phyloP scores from a whole-genome alignment of 2,797 vertebrate species.

The Spinus pinus region DNA sequence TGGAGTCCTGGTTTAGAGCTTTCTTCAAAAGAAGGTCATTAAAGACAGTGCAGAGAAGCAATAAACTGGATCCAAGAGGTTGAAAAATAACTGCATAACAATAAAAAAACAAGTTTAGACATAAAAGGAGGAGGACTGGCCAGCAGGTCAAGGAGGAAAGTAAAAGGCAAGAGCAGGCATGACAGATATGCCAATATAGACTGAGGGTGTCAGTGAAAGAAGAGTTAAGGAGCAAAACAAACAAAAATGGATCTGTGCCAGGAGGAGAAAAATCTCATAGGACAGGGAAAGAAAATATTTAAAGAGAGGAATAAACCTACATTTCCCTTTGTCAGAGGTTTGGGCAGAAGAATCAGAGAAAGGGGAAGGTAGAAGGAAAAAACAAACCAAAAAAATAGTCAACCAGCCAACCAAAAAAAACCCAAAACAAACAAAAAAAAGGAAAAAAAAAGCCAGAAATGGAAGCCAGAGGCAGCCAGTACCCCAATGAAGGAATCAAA shows the following conservation, averaged over 20 bases:
- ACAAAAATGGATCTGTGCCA: neutral
- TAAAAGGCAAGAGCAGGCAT: neutral
- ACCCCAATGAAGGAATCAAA: neutral
- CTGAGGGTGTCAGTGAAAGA: neutral
- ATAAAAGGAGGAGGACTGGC: neutral
- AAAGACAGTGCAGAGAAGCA: neutral
- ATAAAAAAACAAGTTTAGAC: neutral
- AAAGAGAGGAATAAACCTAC: neutral
- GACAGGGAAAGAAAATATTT: neutral
- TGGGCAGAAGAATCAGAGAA: neutral
- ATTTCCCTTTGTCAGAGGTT: neutral
- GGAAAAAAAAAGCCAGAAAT: neutral
- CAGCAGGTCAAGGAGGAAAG: neutral
- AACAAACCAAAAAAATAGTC: neutral
- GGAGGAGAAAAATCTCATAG: neutral
- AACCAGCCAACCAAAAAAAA: neutral
- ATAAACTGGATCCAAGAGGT: neutral
- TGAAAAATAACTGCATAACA: neutral
- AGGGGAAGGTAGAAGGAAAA: neutral
- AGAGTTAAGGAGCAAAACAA: neutral
- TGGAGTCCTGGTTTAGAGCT: neutral
- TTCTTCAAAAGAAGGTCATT: slow-evolving; percentile 4
- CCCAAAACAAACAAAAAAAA: neutral
- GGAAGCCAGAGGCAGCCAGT: neutral
- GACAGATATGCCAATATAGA: neutral